Conservation (phyloP, 2,113 vertebrate species). For the Megaleporinus macrocephalus region DNA sequence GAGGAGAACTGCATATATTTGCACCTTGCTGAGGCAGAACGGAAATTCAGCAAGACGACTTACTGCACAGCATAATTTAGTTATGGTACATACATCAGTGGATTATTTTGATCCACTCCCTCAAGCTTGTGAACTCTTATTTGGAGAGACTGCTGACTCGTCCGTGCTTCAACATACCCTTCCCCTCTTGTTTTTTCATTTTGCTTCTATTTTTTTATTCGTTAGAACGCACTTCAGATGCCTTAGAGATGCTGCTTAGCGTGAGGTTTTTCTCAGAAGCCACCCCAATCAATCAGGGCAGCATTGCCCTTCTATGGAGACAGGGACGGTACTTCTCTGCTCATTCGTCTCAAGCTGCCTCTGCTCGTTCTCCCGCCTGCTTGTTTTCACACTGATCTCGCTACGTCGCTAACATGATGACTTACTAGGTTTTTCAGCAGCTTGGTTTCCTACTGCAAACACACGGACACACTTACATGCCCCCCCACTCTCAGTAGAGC, state of each 20-base stretch:
- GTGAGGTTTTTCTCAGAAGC: slow-evolving; percentile 55
- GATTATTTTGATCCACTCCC: slow-evolving; percentile 36
- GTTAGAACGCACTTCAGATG: slow-evolving; percentile 48
- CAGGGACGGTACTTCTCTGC: slow-evolving; percentile 57
- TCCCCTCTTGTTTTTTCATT: slow-evolving; percentile 22
- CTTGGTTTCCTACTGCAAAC: slow-evolving; percentile 67
- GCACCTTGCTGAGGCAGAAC: slow-evolving; percentile 19
- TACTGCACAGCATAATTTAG: slow-evolving; percentile 11
- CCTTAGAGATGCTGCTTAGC: slow-evolving; percentile 62
- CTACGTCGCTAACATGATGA: slow-evolving; percentile 64
- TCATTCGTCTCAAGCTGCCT: slow-evolving; percentile 72
- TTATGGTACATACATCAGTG: slow-evolving; percentile 34
- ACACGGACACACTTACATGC: slow-evolving; percentile 42
- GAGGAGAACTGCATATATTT: slow-evolving; percentile 34
- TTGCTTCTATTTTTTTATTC: slow-evolving; percentile 36
- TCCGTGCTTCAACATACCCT: background rate
- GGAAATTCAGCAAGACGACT: slow-evolving; percentile 25
- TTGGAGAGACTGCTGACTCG: slow-evolving; percentile 29
- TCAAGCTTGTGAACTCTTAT: slow-evolving; percentile 24
- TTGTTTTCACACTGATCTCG: slow-evolving; percentile 72
- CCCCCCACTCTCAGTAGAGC: background rate
- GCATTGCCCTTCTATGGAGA: slow-evolving; percentile 73
- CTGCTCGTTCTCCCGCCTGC: slow-evolving; percentile 67
- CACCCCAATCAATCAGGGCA: slow-evolving; percentile 70
- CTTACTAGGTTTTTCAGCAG: slow-evolving; percentile 70